Conservation (phyloP, 2,888 invertebrate genomes). For the Himalopsyche anomala region DNA sequence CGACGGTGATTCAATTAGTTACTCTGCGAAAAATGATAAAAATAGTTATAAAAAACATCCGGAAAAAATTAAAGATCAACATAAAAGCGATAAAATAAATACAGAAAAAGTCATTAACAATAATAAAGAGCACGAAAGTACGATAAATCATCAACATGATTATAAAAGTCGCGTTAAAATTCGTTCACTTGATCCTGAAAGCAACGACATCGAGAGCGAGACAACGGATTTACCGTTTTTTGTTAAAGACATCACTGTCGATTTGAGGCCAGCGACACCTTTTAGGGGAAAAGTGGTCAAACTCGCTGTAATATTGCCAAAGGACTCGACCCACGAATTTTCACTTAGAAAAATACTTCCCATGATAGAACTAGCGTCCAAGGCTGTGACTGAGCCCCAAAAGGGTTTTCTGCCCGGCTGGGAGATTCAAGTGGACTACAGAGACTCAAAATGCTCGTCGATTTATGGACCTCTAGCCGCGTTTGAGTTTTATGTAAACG, state of each 20-base stretch:
- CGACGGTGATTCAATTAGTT: too few relatives aligned
- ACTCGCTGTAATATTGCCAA: slow-evolving; percentile 81
- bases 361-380: slow-evolving; percentile 83
- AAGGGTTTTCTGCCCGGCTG: slow-evolving; percentile 81
- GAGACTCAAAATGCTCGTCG: slow-evolving; percentile 87
- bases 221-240: background rate
- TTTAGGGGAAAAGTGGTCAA: slow-evolving; percentile 76
- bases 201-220: background rate
- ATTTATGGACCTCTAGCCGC: slow-evolving; percentile 86
- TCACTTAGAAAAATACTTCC: slow-evolving; percentile 82
- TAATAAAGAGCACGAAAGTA: background rate
- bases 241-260: slow-evolving; percentile 69
- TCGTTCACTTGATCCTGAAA: background rate
- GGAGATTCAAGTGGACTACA: slow-evolving; percentile 81
- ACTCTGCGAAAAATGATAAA: too few relatives aligned
- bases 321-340: slow-evolving; percentile 79
- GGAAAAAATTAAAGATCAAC: background rate
- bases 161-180: background rate
- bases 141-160: background rate
- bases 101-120: background rate
- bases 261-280: slow-evolving; percentile 71
- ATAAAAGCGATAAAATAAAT: background rate
- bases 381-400: slow-evolving; percentile 77
- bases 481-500: slow-evolving; percentile 84
- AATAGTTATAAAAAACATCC: background rate